phyloP scores from a whole-genome alignment of 2,113 vertebrate species.

The Promerops cafer region DNA sequence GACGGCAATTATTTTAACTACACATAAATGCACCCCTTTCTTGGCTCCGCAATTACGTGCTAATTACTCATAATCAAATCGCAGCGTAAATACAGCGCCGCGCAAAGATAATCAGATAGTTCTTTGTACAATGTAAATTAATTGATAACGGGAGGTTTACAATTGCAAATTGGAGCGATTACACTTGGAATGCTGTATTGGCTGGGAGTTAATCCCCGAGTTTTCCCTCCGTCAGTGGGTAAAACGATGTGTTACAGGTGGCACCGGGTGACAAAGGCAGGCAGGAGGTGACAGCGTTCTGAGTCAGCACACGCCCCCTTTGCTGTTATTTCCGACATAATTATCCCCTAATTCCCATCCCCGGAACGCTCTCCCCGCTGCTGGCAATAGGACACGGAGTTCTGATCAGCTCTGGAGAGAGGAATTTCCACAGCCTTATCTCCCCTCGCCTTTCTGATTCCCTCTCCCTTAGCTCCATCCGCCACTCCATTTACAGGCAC shows the following conservation, averaged over 20 bases:
- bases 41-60: conserved; percentile 56
- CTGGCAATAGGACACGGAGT: not conserved
- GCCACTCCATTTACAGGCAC: not conserved
- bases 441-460: not conserved
- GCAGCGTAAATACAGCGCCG: conserved; percentile 16
- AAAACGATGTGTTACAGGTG: not conserved
- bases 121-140: conserved; percentile 66
- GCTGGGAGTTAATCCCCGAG: not conserved
- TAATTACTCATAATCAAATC: conserved; percentile 66
- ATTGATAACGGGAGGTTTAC: conserved; percentile 69
- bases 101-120: conserved; percentile 66
- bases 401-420: not conserved
- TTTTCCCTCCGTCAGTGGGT: not conserved
- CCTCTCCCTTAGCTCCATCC: not conserved
- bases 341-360: not conserved
- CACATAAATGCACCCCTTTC: not conserved
- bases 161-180: conserved; percentile 34
- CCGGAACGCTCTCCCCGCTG: not conserved
- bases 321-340: not conserved
- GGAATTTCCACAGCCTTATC: not conserved
- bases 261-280: not conserved
- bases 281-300: not conserved
- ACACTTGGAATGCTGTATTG: accelerated
- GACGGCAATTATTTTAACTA: conserved; percentile 52
- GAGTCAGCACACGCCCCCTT: not conserved